Conservation (phyloP, 2,113 vertebrate genomes). For the Procapra przewalskii region DNA sequence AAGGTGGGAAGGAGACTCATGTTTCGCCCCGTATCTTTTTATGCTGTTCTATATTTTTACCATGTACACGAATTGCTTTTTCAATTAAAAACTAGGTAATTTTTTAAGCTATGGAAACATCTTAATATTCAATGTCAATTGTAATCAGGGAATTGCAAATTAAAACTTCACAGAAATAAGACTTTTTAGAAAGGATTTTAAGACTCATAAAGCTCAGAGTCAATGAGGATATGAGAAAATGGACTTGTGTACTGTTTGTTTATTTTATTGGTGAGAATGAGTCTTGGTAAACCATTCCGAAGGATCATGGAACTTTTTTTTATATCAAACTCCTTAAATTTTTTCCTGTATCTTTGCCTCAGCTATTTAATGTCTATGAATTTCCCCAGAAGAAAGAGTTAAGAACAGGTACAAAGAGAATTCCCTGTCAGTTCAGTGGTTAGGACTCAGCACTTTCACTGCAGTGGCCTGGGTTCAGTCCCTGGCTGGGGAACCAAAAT, state of each 20-base stretch:
- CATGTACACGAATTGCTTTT: conserved; percentile 6
- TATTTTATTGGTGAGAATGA: neutral
- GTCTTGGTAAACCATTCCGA: neutral
- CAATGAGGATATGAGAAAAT: neutral
- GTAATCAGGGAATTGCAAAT: conserved; percentile 53
- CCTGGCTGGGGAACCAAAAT: neutral
- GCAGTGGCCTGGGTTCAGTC: neutral
- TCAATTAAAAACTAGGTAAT: conserved; percentile 59
- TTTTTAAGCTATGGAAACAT: conserved; percentile 51
- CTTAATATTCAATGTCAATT: conserved; percentile 18
- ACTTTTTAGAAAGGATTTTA: conserved; percentile 22
- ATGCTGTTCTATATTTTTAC: conserved; percentile 43
- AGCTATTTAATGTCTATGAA: neutral
- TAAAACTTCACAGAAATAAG: conserved; percentile 20
- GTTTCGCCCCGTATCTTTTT: neutral
- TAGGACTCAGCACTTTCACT: neutral
- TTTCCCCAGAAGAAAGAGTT: neutral
- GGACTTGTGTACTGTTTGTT: neutral
- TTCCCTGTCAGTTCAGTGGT: neutral
- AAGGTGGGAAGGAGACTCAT: neutral
- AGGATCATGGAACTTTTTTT: neutral
- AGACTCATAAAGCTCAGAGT: neutral
- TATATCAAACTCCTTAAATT: neutral
- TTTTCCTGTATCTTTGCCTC: neutral
- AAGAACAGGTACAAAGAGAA: neutral